These are phyloP conservation scores for Alentia gelatinosa DNA, from an alignment of 2,888 invertebrate genomes.

Conservation along the genomic window DNA sequence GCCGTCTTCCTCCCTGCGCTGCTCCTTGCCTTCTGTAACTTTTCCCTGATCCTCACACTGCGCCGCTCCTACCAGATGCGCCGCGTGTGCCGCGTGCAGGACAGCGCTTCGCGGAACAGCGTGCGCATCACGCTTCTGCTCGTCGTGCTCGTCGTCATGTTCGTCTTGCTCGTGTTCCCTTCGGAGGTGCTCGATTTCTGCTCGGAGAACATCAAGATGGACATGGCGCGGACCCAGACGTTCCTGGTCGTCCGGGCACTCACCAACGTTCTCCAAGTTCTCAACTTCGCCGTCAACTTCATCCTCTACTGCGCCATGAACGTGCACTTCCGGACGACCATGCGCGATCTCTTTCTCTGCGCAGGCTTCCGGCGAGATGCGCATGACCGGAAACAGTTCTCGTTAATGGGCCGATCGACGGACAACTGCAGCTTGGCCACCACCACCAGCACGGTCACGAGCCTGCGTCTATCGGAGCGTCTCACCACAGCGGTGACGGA, in stretches of 20 bases:
- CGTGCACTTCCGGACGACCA: constrained; percentile 52
- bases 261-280: constrained; percentile 32
- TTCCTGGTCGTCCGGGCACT: neutral
- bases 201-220: neutral
- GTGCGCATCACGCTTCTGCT: constrained; percentile 46
- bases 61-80: constrained; percentile 43
- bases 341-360: constrained; percentile 41
- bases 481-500: neutral
- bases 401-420: neutral
- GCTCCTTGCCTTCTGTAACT: constrained; percentile 51
- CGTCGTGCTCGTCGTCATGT: constrained; percentile 47
- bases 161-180: constrained; percentile 48
- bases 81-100: neutral
- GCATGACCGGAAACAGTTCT: neutral
- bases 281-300: constrained; percentile 58
- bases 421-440: neutral
- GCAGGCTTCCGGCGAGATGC: neutral
- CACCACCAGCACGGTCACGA: neutral
- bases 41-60: constrained; percentile 43
- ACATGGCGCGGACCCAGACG: neutral
- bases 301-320: constrained; percentile 57
- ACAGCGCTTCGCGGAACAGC: neutral
- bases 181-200: constrained; percentile 51
- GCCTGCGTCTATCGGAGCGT: neutral
- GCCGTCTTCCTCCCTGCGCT: constrained; percentile 31